Evolutionary conservation across 2,888 invertebrate species (phyloP).

Genomic region (Mechanitis messenoides): DNA sequence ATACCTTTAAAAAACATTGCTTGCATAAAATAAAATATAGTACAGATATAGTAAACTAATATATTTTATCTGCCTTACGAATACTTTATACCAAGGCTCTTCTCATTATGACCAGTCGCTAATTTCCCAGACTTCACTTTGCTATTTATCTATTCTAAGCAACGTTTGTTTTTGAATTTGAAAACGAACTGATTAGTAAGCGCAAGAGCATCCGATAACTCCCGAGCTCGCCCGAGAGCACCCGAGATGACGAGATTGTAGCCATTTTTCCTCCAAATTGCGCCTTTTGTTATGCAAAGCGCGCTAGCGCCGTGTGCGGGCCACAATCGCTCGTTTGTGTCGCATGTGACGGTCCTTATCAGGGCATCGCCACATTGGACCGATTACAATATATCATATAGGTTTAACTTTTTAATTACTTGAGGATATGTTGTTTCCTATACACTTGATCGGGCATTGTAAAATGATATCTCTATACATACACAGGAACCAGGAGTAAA

Average conservation of each 20-base stretch:
- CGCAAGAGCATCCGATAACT: slow-evolving; percentile 44
- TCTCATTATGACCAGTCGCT: too few species aligned
- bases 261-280: slow-evolving; percentile 75
- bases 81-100: too few species aligned
- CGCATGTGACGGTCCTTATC: slow-evolving; percentile 68
- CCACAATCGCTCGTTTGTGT: slow-evolving; percentile 63
- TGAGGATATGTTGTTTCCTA: slow-evolving; percentile 25
- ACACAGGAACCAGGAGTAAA: too few species aligned
- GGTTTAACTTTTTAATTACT: slow-evolving; percentile 32
- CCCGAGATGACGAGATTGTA: slow-evolving; percentile 62
- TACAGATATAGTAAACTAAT: too few species aligned
- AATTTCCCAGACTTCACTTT: too few species aligned
- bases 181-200: slow-evolving; percentile 40
- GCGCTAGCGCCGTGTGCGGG: slow-evolving; percentile 73
- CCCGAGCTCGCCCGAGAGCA: slow-evolving; percentile 43
- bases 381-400: slow-evolving; percentile 74
- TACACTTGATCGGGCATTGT: slow-evolving; percentile 8
- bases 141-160: neutral
- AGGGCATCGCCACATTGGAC: slow-evolving; percentile 62
- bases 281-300: slow-evolving; percentile 75
- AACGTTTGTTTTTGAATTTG: slow-evolving; percentile 4
- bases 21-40: too few species aligned
- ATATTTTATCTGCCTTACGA: too few species aligned
- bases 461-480: neutral
- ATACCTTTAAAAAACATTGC: too few species aligned